phyloP scores from a whole-genome alignment of 2,113 vertebrate genomes.

The Vicugna pacos region DNA sequence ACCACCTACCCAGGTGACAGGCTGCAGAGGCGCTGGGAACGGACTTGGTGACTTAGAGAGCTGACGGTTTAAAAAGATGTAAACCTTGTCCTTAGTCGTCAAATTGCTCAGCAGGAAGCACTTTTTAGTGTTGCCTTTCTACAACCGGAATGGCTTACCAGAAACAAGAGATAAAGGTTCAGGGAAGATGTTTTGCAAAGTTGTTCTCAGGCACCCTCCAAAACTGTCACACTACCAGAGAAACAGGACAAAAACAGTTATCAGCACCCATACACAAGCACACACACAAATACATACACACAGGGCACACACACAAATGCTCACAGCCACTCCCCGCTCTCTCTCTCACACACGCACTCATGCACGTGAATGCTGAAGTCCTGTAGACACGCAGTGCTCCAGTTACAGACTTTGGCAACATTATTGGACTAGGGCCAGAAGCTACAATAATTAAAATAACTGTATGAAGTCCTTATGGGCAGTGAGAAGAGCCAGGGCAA shows the following conservation, averaged over 20 bases:
- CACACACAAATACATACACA: not conserved
- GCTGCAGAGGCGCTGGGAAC: not conserved
- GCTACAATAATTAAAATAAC: conserved; percentile 43
- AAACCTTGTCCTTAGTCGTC: not conserved
- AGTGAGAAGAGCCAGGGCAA: conserved; percentile 41
- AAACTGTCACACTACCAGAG: not conserved
- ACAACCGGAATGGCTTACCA: not conserved
- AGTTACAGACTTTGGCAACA: not conserved
- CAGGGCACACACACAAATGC: not conserved
- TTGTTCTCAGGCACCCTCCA: not conserved
- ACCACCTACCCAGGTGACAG: not conserved
- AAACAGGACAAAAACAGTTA: not conserved
- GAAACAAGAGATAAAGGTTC: not conserved
- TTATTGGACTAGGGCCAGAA: conserved; percentile 43
- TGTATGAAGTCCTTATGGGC: not conserved
- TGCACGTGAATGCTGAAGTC: not conserved
- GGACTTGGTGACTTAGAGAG: not conserved
- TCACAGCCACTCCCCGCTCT: not conserved
- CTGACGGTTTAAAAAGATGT: not conserved
- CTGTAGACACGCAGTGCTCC: not conserved
- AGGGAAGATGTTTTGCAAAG: not conserved
- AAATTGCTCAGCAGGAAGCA: not conserved
- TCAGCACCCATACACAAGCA: not conserved
- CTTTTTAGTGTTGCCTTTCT: not conserved
- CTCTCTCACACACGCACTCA: no score